Evolutionary conservation across 2,797 vertebrate species (phyloP).

Genomic region (Bryconaethiops microstoma): DNA sequence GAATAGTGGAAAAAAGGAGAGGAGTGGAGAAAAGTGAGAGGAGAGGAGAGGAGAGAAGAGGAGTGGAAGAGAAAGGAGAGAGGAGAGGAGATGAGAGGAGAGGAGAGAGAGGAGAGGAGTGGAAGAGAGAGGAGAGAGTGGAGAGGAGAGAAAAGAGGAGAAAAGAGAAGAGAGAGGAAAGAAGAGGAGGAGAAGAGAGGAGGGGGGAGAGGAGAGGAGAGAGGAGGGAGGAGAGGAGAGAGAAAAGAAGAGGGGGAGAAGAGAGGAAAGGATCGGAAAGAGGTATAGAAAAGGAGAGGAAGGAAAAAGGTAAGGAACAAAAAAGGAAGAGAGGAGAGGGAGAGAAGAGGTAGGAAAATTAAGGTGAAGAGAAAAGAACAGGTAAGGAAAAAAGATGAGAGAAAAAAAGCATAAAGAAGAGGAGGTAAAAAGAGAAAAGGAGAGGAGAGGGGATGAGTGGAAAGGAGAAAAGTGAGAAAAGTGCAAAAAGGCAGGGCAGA

Average conservation of each 20-base stretch:
- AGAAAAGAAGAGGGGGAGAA: background rate
- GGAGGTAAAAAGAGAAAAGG: background rate
- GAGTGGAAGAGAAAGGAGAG: background rate
- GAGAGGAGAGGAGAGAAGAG: background rate
- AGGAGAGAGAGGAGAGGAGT: background rate
- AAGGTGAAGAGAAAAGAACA: slow-evolving; percentile 3
- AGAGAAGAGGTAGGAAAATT: background rate
- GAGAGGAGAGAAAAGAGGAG: background rate
- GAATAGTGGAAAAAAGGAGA: background rate
- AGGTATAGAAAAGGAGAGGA: background rate
- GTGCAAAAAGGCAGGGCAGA: no score
- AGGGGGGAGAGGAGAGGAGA: background rate
- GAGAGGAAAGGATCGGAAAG: background rate
- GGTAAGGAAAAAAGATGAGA: background rate
- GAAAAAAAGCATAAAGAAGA: background rate
- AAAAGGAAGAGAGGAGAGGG: background rate
- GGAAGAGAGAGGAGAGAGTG: background rate
- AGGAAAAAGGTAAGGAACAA: slow-evolving; percentile 1
- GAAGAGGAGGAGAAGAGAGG: slow-evolving; percentile 5
- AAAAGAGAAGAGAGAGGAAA: background rate
- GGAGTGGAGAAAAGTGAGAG: slow-evolving; percentile 5
- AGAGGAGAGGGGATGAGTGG: background rate
- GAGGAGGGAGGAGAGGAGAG: background rate
- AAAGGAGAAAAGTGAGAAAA: background rate
- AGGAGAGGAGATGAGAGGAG: background rate